These are phyloP conservation scores for Fopius arisanus DNA, from an alignment of 1,140 invertebrate genomes.

Conservation along the genomic window DNA sequence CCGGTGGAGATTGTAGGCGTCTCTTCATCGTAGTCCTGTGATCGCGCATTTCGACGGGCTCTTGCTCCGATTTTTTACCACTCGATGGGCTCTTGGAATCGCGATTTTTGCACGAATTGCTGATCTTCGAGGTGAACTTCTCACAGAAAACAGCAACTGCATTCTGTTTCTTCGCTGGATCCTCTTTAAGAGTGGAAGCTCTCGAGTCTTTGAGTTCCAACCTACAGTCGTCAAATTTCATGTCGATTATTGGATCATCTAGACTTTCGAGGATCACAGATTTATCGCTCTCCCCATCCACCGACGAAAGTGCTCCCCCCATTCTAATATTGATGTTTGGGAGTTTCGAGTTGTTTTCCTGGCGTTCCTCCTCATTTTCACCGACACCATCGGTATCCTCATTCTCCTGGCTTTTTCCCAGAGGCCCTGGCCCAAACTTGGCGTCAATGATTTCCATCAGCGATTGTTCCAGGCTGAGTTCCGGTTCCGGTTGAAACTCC, in stretches of 20 bases:
- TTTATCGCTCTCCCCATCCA: not conserved
- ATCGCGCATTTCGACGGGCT: slow-evolving; percentile 24
- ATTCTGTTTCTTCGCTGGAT: slow-evolving; percentile 44
- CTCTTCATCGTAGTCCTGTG: slow-evolving; percentile 1
- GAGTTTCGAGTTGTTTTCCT: not conserved
- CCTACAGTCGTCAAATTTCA: slow-evolving; percentile 47
- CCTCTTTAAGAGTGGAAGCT: slow-evolving; percentile 35
- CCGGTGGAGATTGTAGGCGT: slow-evolving; percentile 21
- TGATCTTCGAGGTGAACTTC: slow-evolving; percentile 29
- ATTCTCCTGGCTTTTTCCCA: slow-evolving; percentile 49
- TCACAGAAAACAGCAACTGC: slow-evolving; percentile 43
- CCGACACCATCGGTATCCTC: slow-evolving; percentile 1
- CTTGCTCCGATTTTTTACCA: not conserved
- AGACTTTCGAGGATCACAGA: not conserved
- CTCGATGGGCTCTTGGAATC: not conserved
- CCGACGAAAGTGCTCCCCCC: not conserved
- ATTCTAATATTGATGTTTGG: not conserved
- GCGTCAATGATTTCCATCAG: slow-evolving; percentile 60
- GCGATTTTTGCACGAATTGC: not conserved
- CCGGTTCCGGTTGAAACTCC: slow-evolving; percentile 51
- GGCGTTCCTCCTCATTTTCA: not conserved
- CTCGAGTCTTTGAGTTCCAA: slow-evolving; percentile 48
- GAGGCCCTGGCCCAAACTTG: slow-evolving; percentile 51
- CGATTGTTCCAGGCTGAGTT: slow-evolving; percentile 58
- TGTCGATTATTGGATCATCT: slow-evolving; percentile 3